These are phyloP conservation scores for Amphimedon queenslandica DNA, from an alignment of 37 sponge, comb jelly and placozoan genomes.

Conservation along the genomic window DNA sequence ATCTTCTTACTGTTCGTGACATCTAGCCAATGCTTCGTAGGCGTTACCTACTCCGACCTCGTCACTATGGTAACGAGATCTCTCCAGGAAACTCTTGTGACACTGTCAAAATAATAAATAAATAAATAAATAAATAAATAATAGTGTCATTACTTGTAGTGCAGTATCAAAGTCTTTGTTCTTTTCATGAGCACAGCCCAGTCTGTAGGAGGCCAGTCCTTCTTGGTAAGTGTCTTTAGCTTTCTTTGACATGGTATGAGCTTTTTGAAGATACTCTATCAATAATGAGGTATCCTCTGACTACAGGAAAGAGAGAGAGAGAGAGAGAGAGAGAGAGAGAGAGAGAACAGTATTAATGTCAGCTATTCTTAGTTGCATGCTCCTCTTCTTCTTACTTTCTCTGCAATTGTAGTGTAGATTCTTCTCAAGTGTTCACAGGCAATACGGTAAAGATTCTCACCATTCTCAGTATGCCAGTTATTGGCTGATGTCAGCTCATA, in stretches of 20 bases:
- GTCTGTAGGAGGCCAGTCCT: conserved; percentile 71
- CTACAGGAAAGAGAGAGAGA: not conserved
- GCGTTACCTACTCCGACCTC: conserved; percentile 61
- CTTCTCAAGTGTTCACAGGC: conserved; percentile 75
- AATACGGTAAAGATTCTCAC: conserved; percentile 65
- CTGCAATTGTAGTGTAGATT: conserved; percentile 79
- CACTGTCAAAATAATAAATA: no score
- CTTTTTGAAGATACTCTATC: conserved; percentile 64
- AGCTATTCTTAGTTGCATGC: no score
- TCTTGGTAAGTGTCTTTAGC: conserved; percentile 65
- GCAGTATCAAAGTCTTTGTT: conserved; percentile 55
- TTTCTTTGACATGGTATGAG: conserved; percentile 68
- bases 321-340: not conserved
- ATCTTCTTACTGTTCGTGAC: conserved; percentile 62
- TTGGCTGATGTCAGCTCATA: conserved; percentile 49
- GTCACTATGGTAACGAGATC: conserved; percentile 65
- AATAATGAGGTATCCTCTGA: conserved; percentile 9
- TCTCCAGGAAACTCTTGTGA: conserved; percentile 71
- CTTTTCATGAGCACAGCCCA: conserved; percentile 58
- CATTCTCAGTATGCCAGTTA: conserved; percentile 78
- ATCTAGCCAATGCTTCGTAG: conserved; percentile 71
- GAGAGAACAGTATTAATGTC: no score
- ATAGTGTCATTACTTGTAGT: conserved; percentile 52
- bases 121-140: no score
- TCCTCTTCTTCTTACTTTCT: conserved; percentile 25